Base-by-base conservation (phyloP, 2,797 vertebrate genomes). In the Psittacula derbiana region DNA sequence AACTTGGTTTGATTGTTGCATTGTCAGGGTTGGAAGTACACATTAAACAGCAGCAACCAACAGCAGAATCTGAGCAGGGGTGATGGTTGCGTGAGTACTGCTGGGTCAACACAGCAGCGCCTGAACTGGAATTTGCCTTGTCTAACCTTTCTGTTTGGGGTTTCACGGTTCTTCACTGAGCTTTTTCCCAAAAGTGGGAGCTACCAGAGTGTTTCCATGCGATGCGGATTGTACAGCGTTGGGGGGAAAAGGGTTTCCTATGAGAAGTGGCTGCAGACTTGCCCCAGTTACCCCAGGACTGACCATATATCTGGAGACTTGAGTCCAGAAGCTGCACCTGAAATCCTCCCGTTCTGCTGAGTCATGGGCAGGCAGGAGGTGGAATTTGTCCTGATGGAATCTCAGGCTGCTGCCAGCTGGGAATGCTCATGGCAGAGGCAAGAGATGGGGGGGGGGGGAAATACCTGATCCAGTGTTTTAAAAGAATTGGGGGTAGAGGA, bases 41-140 rank as follows among this genome's bases (percentile, higher is more conserved):
- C 19, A 9, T 79, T 46, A 57, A 90, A 43, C 38, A 84, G 40
- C 27, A 52, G 70, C 81, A 66, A 30, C 87, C 86, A 86, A 88
- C 43, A 79, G 81, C 88, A 88, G 90, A 90, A 91, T 81, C 73
- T 60, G 88, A 87, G 86, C 74, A 20, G 67, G 80, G 67, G 23
- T 76, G 88, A 95, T 94, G 94, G 94, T 97, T 94, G 86, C 71
- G 90, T 88, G 93, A 95, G 75, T 93, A 73, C 90, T 96, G 88
- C 95, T 89, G 88, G 91, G 92, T 97, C 95, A 97, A 96, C 97
- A 94, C 82, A 97, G 95, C 97, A 96, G 93, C 73, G 19, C 95
- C 57, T 90, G 65, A 92, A 58, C 72, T 82, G 96, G 90, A 91
- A 67, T 90, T 97, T 14, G 80, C 93, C 87, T 94, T 57, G 86